Base-by-base conservation (phyloP, 2,113 vertebrate genomes). In the Spea multiplicata region DNA sequence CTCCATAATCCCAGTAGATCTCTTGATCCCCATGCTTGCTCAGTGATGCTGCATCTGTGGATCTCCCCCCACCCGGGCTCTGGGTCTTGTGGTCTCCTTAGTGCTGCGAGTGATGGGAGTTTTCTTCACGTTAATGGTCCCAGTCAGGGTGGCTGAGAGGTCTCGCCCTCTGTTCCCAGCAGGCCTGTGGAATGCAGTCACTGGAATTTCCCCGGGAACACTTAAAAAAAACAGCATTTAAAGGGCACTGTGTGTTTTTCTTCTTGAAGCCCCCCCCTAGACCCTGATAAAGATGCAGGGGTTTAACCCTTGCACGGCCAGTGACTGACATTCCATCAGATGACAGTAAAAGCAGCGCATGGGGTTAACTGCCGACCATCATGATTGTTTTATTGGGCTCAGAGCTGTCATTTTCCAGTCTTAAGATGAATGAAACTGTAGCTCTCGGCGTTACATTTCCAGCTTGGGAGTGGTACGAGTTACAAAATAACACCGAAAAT, bases 101-200 rank as follows among this genome's bases (percentile, higher is more conserved):
- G 30, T 30, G 30, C 30, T 30, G 30, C 1, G 30, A 30, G 30
- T 30, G 30, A 30, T 30, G 30, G 30, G 30, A 30, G 1, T 71
- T 47, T 30, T 16, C 49, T 12, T 12, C 47, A 65, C 47, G 44
- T 65, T 44, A 55, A n/a, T 66, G 49, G 44, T 59, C 73, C 59
- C 30, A 46, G 6, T 69, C 30, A n/a, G 71, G 61, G 69, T 66
- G 61, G 69, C 59, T 46, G 12, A 4, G 49, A 59, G 77, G 70
- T 80, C 71, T 14, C 30, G n/a, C 62, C 64, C 71, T 59, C 13
- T 67, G 48, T 55, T 73, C 77, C 62, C 71, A 8, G 44, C 3
- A 64, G 70, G 62, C 64, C 50, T 59, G 7, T 44, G 77, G 77
- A 80, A 80, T 80, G 70, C 17, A 6, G 77, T 79, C 73, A n/a